These are phyloP conservation scores for Clanis bilineata DNA, from an alignment of 2,888 invertebrate genomes.

Conservation along the genomic window DNA sequence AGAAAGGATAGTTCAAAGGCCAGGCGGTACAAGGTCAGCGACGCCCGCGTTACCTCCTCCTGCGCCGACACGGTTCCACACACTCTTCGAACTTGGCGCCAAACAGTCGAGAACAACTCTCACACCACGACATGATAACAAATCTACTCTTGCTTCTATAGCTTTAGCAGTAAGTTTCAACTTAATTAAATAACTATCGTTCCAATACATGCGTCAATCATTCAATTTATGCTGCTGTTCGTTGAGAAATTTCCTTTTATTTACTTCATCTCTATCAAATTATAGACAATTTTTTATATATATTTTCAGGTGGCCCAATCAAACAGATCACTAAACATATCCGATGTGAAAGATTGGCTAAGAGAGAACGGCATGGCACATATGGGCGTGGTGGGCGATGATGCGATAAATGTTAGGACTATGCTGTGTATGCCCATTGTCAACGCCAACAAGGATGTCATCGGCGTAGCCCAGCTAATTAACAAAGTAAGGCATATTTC, in stretches of 20 bases:
- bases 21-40: constrained; percentile 79
- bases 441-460: constrained; percentile 93
- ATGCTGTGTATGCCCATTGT: constrained; percentile 97
- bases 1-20: constrained; percentile 93
- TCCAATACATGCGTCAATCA: too few species aligned
- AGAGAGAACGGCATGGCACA: constrained; percentile 84
- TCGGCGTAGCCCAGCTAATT: constrained; percentile 95
- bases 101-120: constrained; percentile 80
- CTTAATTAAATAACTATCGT: too few species aligned
- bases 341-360: constrained; percentile 92
- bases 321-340: constrained; percentile 94
- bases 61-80: constrained; percentile 87
- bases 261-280: too few species aligned
- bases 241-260: too few species aligned
- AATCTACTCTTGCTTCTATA: constrained; percentile 90
- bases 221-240: too few species aligned
- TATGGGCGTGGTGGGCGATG: constrained; percentile 62
- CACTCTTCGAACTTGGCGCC: constrained; percentile 91
- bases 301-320: constrained; percentile 90
- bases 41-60: constrained; percentile 68
- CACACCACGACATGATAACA: constrained; percentile 80
- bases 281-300: not conserved
- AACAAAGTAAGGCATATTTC: constrained; percentile 85
- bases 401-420: constrained; percentile 87
- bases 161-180: constrained; percentile 82